These are phyloP conservation scores for Tor tambroides DNA, from an alignment of 2,113 vertebrate species.

Conservation along the genomic window DNA sequence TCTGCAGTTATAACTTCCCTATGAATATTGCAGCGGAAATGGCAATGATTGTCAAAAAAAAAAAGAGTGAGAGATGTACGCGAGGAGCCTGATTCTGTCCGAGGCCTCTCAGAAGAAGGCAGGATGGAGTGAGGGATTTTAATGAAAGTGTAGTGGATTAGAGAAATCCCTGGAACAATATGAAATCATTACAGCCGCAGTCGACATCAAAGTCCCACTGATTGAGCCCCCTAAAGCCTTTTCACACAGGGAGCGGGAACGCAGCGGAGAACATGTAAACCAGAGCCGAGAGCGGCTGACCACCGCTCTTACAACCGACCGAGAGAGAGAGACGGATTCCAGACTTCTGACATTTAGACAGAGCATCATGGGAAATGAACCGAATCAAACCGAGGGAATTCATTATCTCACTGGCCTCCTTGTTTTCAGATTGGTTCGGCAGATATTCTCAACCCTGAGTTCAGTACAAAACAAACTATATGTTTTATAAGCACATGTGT, in stretches of 20 bases:
- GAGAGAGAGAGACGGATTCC: not conserved
- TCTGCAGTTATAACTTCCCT: not conserved
- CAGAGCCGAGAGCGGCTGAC: slow-evolving; percentile 57
- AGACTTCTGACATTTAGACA: slow-evolving; percentile 77
- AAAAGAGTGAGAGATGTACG: not conserved
- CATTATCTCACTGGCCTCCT: not conserved
- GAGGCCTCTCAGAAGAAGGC: not conserved
- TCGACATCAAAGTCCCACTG: slow-evolving; percentile 87
- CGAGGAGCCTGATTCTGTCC: not conserved
- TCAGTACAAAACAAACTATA: not conserved
- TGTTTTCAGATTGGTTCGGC: not conserved
- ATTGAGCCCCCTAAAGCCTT: slow-evolving; percentile 86
- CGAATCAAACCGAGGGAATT: not conserved
- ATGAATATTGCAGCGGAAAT: not conserved
- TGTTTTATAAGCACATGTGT: too few relatives aligned
- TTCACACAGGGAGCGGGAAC: slow-evolving; percentile 75
- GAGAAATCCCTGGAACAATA: slow-evolving; percentile 84
- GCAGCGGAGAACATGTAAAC: slow-evolving; percentile 72
- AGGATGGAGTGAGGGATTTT: slow-evolving; percentile 12
- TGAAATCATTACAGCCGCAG: slow-evolving; percentile 91
- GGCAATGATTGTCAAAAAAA: not conserved
- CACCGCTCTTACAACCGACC: not conserved
- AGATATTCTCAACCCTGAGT: not conserved
- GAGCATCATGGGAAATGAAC: not conserved
- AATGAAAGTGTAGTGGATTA: slow-evolving; percentile 45